Evolutionary conservation across 2,113 vertebrate species (phyloP), one percentile per base, ranked within the genome.

Genomic region (Cinclus mexicanus): DNA sequence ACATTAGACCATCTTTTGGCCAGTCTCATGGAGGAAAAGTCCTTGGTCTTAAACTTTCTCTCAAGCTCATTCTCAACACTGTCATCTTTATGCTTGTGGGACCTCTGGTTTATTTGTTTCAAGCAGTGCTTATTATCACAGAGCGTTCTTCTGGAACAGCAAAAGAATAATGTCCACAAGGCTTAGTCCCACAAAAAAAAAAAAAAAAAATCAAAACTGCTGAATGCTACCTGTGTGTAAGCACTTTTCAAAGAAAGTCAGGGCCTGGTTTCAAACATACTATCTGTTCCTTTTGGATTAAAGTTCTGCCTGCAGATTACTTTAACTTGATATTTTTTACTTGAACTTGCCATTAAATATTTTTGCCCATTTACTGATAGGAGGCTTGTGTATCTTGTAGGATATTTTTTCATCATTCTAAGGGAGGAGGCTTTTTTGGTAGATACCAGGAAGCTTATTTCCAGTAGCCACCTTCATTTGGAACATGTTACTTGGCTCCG

Each of bases 31-130:
- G 53, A 69, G 22, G 19, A 75, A 72, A 69, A 83, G 90, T 77
- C 46, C 10, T 76, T 61, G 59, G 15, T 65, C 76, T 64, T 86
- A 37, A 85, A 20, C 8, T 50, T 8, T 15, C 14, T 71, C 61
- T 74, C 18, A 18, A 10, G n/a, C 50, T 92, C 0, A 0, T 89
- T 83, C 86, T 56, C 41, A 60, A 42, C 37, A 23, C 46, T 86
- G 6, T 71, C 50, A 86, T 89, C 19, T n/a, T 86, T 37, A 8
- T 74, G 80, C 41, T 12, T 90, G 76, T 86, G 91, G 83, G 72
- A 61, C n/a, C 37, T 92, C 42, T 72, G 76, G 76, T 86, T 92
- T 57, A 75, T 88, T 94, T 83, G 83, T 47, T 90, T 68, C 74
- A 64, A 87, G 70, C 35, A 85, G 41, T 52, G 87, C 81, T 85